Conservation (phyloP, 1,140 invertebrate species). For the Trachymyrmex cornetzi region DNA sequence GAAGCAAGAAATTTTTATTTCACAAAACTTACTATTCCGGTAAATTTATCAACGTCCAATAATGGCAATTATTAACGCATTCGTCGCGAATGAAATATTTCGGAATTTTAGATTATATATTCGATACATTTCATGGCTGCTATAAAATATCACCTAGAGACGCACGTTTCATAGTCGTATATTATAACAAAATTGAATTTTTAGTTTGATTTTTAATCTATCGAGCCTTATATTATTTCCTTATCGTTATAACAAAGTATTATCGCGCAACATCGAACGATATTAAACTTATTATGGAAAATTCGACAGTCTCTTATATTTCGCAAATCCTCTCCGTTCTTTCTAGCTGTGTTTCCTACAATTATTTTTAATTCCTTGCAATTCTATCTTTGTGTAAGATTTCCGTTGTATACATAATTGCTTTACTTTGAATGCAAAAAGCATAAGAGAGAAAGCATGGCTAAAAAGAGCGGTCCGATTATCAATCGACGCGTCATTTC, state of each 20-base stretch:
- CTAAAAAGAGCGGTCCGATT: constrained; percentile 27
- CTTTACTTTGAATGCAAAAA: neutral
- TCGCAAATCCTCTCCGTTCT: neutral
- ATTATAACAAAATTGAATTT: neutral
- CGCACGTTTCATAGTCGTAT: constrained; percentile 2
- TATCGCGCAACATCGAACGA: constrained; percentile 47
- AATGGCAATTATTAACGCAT: constrained; percentile 38
- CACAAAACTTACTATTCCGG: constrained; percentile 1
- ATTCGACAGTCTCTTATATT: constrained; percentile 49
- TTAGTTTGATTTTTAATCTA: no score
- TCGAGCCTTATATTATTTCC: no score
- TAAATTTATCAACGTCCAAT: constrained; percentile 14
- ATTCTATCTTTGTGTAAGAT: neutral
- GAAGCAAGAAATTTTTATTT: constrained; percentile 30
- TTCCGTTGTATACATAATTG: neutral
- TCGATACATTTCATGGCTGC: constrained; percentile 27
- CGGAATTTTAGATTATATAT: constrained; percentile 43
- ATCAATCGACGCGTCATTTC: constrained; percentile 12
- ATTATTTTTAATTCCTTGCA: neutral
- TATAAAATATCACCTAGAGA: constrained; percentile 38
- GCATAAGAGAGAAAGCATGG: neutral
- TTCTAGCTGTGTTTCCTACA: constrained; percentile 4
- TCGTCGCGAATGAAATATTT: constrained; percentile 22
- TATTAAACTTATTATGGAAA: constrained; percentile 45
- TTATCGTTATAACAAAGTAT: constrained; percentile 9